These are phyloP conservation scores for Aleiodes alternator DNA, from an alignment of 2,888 invertebrate species.

Conservation along the genomic window DNA sequence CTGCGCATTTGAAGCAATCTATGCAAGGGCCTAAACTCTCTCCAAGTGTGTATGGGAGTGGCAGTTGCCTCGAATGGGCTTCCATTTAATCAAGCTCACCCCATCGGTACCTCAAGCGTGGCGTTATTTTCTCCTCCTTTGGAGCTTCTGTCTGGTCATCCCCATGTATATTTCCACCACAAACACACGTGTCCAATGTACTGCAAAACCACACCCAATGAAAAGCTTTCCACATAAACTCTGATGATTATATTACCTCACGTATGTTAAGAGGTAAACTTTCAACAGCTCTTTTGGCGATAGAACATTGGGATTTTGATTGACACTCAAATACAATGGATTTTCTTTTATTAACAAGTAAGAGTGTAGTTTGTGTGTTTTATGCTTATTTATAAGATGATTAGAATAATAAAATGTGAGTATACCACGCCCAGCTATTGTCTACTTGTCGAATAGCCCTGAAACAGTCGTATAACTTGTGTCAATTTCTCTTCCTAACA, in stretches of 20 bases:
- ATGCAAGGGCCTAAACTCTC: neutral
- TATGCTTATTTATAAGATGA: constrained; percentile 31
- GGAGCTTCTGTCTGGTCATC: constrained; percentile 30
- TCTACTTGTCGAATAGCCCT: constrained; percentile 21
- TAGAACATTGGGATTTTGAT: constrained; percentile 30
- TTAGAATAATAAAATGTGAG: constrained; percentile 29
- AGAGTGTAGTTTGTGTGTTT: neutral
- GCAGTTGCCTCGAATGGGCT: constrained; percentile 40
- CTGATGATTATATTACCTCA: constrained; percentile 3
- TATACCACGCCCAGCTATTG: constrained; percentile 27
- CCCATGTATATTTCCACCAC: constrained; percentile 30
- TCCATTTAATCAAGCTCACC: constrained; percentile 52
- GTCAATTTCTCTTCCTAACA: constrained; percentile 4
- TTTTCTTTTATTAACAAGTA: constrained; percentile 36
- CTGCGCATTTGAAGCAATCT: constrained; percentile 38
- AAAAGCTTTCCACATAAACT: neutral
- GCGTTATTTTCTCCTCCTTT: constrained; percentile 25
- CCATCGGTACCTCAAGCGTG: constrained; percentile 32
- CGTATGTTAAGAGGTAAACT: neutral
- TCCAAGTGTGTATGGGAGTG: constrained; percentile 25
- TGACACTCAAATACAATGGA: constrained; percentile 36
- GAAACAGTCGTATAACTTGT: neutral
- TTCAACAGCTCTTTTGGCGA: neutral
- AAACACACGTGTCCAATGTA: constrained; percentile 19
- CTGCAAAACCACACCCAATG: constrained; percentile 36